A percentile compares a stretch with the other conserved stretches of the same genome.
phyloP scores from a whole-genome alignment of 1,140 invertebrate species.

The Andrena cerasifolii region DNA sequence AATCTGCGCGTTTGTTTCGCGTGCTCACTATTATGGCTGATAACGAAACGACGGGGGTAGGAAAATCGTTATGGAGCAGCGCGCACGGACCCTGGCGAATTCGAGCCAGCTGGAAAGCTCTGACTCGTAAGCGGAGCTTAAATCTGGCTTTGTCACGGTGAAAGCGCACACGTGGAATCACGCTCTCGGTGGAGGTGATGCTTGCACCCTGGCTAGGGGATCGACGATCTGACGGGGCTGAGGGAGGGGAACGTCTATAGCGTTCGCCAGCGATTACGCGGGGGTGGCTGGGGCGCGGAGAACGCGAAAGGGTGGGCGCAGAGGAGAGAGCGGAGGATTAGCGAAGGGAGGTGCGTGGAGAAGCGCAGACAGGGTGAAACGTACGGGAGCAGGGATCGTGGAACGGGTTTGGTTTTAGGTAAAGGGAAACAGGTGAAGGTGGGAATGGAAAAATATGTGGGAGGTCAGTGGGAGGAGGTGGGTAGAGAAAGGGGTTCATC shows the following conservation, averaged over 20 bases:
- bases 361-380: not conserved
- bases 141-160: slow-evolving; percentile 75
- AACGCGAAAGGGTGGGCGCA: not conserved
- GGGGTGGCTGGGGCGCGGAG: not conserved
- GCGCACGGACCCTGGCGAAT: slow-evolving; percentile 4
- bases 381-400: not conserved
- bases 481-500: no score
- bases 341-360: not conserved
- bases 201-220: slow-evolving; percentile 21
- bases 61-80: slow-evolving; percentile 26
- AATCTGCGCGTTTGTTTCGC: slow-evolving; percentile 12
- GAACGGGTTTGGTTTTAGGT: slow-evolving; percentile 2
- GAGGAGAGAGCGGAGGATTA: not conserved
- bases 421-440: slow-evolving; percentile 1
- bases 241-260: slow-evolving; percentile 18
- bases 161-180: slow-evolving; percentile 65
- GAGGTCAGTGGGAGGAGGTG: not conserved
- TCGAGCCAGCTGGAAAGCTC: slow-evolving; percentile 66
- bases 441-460: not conserved
- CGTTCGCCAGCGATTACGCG: slow-evolving; percentile 10
- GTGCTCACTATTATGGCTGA: slow-evolving; percentile 38
- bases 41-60: slow-evolving; percentile 41
- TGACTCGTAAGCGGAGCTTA: slow-evolving; percentile 73
- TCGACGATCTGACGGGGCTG: not conserved
- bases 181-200: slow-evolving; percentile 59